Evolutionary conservation across 2,797 vertebrate species (phyloP).

Genomic region (Oophaga sylvatica): DNA sequence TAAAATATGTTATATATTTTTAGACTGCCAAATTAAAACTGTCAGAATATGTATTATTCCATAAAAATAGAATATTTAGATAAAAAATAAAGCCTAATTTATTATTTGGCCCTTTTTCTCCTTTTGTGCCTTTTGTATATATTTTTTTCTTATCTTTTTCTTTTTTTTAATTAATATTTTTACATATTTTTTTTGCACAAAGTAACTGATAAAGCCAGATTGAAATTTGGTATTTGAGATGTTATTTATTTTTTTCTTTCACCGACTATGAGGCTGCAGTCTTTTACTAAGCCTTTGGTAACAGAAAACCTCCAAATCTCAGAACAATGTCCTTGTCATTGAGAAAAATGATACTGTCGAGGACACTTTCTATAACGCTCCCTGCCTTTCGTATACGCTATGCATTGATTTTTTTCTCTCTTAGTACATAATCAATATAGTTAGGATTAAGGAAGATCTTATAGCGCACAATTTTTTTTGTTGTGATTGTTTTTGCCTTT

Average conservation of each 20-base stretch:
- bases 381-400: neutral
- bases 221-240: neutral
- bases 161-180: slow-evolving; percentile 1
- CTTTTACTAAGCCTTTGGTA: slow-evolving; percentile 37
- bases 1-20: neutral
- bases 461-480: neutral
- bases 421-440: slow-evolving; percentile 33
- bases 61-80: neutral
- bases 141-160: neutral
- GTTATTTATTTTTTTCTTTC: neutral
- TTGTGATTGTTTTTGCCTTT: neutral
- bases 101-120: neutral
- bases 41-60: neutral
- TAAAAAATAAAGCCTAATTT: neutral
- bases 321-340: slow-evolving; percentile 46
- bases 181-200: neutral
- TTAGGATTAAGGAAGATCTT: slow-evolving; percentile 25
- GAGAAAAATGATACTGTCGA: slow-evolving; percentile 34
- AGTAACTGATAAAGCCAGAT: neutral
- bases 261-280: slow-evolving; percentile 12
- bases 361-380: slow-evolving; percentile 49
- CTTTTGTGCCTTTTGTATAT: slow-evolving; percentile 4
- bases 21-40: neutral
- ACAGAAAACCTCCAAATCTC: slow-evolving; percentile 18
- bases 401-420: slow-evolving; percentile 25